These are phyloP conservation scores for Netelia inedita DNA, from an alignment of 2,888 invertebrate genomes.

Conservation along the genomic window DNA sequence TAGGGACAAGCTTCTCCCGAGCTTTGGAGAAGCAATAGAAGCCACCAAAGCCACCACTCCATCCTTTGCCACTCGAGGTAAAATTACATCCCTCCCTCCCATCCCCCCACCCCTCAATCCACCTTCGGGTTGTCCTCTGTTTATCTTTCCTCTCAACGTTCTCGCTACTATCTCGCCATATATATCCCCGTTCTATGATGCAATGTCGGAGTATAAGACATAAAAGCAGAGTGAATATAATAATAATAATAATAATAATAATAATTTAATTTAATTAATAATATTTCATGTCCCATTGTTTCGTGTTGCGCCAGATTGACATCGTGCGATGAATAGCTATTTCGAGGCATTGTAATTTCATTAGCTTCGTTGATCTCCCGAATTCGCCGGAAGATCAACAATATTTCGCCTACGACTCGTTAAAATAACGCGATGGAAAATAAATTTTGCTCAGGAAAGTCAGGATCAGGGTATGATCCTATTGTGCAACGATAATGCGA, in stretches of 20 bases:
- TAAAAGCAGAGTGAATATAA: too few species aligned
- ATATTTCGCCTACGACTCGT: neutral
- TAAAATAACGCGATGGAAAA: neutral
- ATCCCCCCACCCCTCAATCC: neutral
- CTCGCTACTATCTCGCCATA: conserved; percentile 16
- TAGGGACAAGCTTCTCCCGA: conserved; percentile 40
- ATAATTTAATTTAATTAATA: too few species aligned
- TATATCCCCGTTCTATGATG: neutral
- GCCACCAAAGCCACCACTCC: conserved; percentile 68
- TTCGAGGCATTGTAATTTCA: conserved; percentile 66
- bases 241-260: too few species aligned
- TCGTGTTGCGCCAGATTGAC: conserved; percentile 53
- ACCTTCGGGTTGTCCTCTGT: conserved; percentile 17
- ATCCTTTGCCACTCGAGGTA: conserved; percentile 69
- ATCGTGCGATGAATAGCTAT: conserved; percentile 40
- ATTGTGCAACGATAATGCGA: too few species aligned
- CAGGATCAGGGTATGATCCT: too few species aligned
- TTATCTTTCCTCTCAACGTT: conserved; percentile 47
- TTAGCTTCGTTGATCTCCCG: conserved; percentile 68
- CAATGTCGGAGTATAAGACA: too few species aligned
- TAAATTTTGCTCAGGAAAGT: too few species aligned
- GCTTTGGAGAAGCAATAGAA: conserved; percentile 60
- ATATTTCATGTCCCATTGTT: conserved; percentile 19
- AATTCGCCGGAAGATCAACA: conserved; percentile 27
- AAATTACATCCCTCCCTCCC: conserved; percentile 68